phyloP scores from a whole-genome alignment of 2,797 vertebrate genomes.

The Pagetopsis macropterus region DNA sequence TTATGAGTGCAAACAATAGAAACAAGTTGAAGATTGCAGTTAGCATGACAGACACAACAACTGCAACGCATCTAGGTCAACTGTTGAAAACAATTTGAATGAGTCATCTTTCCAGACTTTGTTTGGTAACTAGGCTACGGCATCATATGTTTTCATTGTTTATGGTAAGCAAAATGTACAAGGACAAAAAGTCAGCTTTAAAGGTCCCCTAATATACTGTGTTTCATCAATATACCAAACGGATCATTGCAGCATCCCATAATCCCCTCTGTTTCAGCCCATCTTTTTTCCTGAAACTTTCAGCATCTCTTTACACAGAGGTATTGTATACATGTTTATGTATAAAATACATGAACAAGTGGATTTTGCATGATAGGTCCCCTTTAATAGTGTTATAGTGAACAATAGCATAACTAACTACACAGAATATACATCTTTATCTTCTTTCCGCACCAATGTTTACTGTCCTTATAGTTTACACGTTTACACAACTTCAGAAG shows the following conservation, averaged over 20 bases:
- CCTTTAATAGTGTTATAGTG: too few relatives aligned
- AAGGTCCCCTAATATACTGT: too few relatives aligned
- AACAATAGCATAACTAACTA: background rate
- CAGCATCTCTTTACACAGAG: too few relatives aligned
- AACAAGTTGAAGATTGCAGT: background rate
- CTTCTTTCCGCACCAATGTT: background rate
- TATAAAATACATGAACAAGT: too few relatives aligned
- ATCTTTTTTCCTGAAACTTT: too few relatives aligned
- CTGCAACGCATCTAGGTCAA: slow-evolving; percentile 52
- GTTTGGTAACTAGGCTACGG: slow-evolving; percentile 31
- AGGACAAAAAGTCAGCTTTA: background rate
- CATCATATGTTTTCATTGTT: background rate
- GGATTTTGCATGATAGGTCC: too few relatives aligned
- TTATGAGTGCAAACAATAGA: too few relatives aligned
- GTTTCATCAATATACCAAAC: too few relatives aligned
- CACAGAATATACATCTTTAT: background rate
- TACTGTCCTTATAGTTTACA: slow-evolving; percentile 7
- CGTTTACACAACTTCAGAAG: slow-evolving; percentile 34
- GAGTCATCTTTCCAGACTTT: slow-evolving; percentile 40
- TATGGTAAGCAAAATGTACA: slow-evolving; percentile 1
- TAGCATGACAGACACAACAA: slow-evolving; percentile 10
- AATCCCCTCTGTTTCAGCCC: background rate
- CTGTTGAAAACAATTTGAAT: slow-evolving; percentile 38
- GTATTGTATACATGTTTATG: too few relatives aligned
- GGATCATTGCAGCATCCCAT: too few relatives aligned